A percentile compares a stretch with the other conserved stretches of the same genome.
Evolutionary conservation across 2,113 vertebrate species (phyloP).

Genomic region (Dolichallabes microphthalmus): DNA sequence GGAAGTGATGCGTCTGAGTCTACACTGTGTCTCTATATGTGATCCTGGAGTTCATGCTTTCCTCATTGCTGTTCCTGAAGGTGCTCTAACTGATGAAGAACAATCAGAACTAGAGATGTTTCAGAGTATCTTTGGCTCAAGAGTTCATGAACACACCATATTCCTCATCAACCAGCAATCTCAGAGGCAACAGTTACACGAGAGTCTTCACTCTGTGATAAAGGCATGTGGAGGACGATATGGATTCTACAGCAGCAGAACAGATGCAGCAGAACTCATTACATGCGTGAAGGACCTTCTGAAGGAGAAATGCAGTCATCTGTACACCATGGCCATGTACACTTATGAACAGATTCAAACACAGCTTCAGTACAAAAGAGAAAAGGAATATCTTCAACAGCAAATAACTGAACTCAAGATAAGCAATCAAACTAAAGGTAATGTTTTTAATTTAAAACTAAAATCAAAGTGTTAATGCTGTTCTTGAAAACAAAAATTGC

Average conservation of each 20-base stretch:
- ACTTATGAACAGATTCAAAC: neutral
- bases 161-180: slow-evolving; percentile 36
- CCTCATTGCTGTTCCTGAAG: slow-evolving; percentile 23
- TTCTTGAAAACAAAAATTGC: neutral
- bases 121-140: slow-evolving; percentile 16
- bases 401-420: neutral
- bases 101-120: slow-evolving; percentile 43
- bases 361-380: neutral
- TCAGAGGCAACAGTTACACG: slow-evolving; percentile 19
- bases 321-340: slow-evolving; percentile 11
- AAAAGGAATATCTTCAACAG: neutral
- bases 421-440: neutral
- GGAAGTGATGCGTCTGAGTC: slow-evolving; percentile 32
- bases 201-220: neutral
- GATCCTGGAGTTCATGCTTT: slow-evolving; percentile 52
- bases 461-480: neutral
- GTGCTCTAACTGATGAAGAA: slow-evolving; percentile 39
- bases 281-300: neutral
- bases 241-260: neutral
- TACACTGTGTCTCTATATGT: slow-evolving; percentile 40
- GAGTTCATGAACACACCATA: slow-evolving; percentile 18
- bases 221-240: slow-evolving; percentile 6
- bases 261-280: neutral
- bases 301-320: neutral
- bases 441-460: neutral